Evolutionary conservation across 2,888 invertebrate species (phyloP), one percentile per base, ranked within the genome.

Genomic region (Vanessa cardui): DNA sequence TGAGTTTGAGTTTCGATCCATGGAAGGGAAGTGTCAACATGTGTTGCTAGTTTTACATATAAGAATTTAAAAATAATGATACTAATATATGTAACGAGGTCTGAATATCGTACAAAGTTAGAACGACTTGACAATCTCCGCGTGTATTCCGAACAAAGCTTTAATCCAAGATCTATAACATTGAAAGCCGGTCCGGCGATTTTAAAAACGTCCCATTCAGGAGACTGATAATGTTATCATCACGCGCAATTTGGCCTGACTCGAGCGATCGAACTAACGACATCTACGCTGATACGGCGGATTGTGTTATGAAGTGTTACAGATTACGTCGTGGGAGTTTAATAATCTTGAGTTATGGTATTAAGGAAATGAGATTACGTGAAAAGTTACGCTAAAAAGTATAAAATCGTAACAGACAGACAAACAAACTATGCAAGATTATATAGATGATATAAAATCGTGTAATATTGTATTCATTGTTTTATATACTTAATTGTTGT

Each of bases 171-270:
- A 46, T 67, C 63, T 47, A 59, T 54, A 64, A 44, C 76, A 66
- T 58, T 58, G 66, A 39, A 26, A 47, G 61, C 44, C 81, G 76
- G 80, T 80, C 77, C 81, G 80, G 77, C 79, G 83, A 76, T 77
- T 83, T 83, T 81, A 76, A 81, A 83, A 83, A 78, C 75, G 75
- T 76, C 78, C 79, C 77, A 80, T 80, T 80, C 75, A 75, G 78
- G 58, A 67, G 69, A 49, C 60, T 75, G 80, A 80, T 81, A 74
- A 76, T 65, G 64, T 75, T 80, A 81, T 81, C 81, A 73, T 83
- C 78, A 85, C 86, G 81, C 81, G 79, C 86, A 85, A 86, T 86
- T 85, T 83, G 83, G 79, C 18, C 56, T 39, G 64, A 16, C 54
- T 66, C 66, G 64, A 66, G 61, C 66, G 74, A 75, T 70, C 70